phyloP scores from a whole-genome alignment of 2,113 vertebrate genomes.

The Cryptotis parvus region DNA sequence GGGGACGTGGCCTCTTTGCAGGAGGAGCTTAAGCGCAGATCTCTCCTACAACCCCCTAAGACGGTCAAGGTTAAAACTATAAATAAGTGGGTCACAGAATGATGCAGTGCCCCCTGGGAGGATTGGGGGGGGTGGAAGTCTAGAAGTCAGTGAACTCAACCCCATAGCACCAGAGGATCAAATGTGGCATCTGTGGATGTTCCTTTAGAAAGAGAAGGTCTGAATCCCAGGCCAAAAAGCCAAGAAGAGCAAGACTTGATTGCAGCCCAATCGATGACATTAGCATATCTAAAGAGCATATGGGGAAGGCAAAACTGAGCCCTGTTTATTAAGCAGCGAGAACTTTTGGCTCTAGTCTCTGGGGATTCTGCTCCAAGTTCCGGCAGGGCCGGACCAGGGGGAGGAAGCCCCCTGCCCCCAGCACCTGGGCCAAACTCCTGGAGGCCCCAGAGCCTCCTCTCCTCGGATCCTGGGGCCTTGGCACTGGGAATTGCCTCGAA shows the following conservation, averaged over 20 bases:
- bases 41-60: neutral
- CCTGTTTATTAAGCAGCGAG: conserved; percentile 56
- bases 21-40: neutral
- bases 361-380: neutral
- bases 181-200: neutral
- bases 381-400: neutral
- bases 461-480: neutral
- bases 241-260: conserved; percentile 63
- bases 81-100: neutral
- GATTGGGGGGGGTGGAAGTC: neutral
- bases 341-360: neutral
- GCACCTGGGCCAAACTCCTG: neutral
- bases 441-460: neutral
- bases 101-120: neutral
- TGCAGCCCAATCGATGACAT: conserved; percentile 61
- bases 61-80: conserved; percentile 39
- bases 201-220: conserved; percentile 50
- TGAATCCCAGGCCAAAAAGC: conserved; percentile 1
- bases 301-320: conserved; percentile 53
- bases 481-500: conserved; percentile 33
- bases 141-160: conserved; percentile 14
- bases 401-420: neutral
- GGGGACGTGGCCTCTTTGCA: neutral
- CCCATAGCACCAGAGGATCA: neutral
- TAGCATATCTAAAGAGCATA: conserved; percentile 77